Base-by-base conservation (phyloP, 2,797 vertebrate species). In the Vireo griseus region DNA sequence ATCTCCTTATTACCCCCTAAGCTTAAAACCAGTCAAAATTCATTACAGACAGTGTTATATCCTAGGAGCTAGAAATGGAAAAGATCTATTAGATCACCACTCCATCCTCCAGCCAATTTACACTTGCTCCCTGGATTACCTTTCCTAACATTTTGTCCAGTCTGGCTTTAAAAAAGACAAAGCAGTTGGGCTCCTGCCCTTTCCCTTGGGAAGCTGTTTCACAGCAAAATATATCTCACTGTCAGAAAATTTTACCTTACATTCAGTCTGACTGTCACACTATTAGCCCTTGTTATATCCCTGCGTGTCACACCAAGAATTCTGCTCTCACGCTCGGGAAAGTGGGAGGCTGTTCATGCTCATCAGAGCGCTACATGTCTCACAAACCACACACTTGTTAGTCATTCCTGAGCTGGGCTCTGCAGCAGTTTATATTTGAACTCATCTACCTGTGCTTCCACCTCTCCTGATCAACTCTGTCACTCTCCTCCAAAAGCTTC, bases 311-410 rank as follows among this genome's bases (percentile, higher is more conserved):
- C 2, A 29, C 91, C 88, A 91, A 92, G 92, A 91, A 90, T 88
- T 78, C 76, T 15, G 28, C 89, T 78, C 73, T 63, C 14, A 6
- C 0, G 5, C 82, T 86, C 31, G 1, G 92, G n/a, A 89, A 86
- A 90, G 95, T 96, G 87, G 96, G 96, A 92, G 95, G 93, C 54
- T 92, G 87, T 83, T 96, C 31, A 2, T 91, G 74, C 81, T 89
- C 86, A 91, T 75, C 86, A 83, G 90, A 95, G 85, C 2, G 1
- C 51, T 80, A 6, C 72, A 10, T 85, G 82, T 66, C 84, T 96
- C 87, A 96, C 91, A 95, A 92, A 90, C 91, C 81, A 92, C 86
- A 94, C 89, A 91, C 26, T 89, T 50, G 61, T 94, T 94, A 89
- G 89, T 96, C 96, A 96, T 80, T 62, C 91, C 65, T 31, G 57